phyloP scores from a whole-genome alignment of 2,113 vertebrate genomes.

The Piaya cayana region DNA sequence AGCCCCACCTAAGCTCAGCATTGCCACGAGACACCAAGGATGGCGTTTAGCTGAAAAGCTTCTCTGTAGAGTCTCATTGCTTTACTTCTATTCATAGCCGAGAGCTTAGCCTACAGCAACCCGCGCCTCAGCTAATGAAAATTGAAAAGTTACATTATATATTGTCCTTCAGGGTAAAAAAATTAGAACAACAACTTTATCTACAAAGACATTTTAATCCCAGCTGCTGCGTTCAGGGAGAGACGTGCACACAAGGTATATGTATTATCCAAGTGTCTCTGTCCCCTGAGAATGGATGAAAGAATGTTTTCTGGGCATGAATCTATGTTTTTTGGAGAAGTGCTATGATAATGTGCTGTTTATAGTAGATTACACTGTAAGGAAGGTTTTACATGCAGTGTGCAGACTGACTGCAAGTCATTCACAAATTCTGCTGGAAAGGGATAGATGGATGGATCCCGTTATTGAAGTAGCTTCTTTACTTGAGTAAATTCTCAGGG shows the following conservation, averaged over 20 bases:
- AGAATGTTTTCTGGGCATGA: conserved; percentile 17
- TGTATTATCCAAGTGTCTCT: conserved; percentile 18
- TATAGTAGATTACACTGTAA: neutral
- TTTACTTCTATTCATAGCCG: conserved; percentile 35
- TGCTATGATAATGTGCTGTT: neutral
- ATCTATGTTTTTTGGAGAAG: neutral
- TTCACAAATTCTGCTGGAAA: conserved; percentile 2
- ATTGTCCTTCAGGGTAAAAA: conserved; percentile 40
- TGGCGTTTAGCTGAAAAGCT: neutral
- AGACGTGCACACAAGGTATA: neutral
- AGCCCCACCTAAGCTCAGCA: neutral
- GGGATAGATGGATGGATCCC: neutral
- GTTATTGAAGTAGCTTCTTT: neutral
- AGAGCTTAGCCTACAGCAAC: conserved; percentile 15
- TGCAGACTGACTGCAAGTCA: neutral
- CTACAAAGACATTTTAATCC: conserved; percentile 11
- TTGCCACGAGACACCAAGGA: neutral
- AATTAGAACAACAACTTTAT: conserved; percentile 37
- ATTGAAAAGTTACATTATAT: conserved; percentile 28
- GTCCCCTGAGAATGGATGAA: conserved; percentile 39
- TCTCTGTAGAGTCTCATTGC: neutral
- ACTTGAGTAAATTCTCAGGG: neutral
- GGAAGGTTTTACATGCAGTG: neutral
- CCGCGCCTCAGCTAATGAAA: conserved; percentile 18
- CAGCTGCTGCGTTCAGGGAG: conserved; percentile 12